Evolutionary conservation across 2,113 vertebrate genomes (phyloP), one percentile per base, ranked within the genome.

Genomic region (Xerus inauris): DNA sequence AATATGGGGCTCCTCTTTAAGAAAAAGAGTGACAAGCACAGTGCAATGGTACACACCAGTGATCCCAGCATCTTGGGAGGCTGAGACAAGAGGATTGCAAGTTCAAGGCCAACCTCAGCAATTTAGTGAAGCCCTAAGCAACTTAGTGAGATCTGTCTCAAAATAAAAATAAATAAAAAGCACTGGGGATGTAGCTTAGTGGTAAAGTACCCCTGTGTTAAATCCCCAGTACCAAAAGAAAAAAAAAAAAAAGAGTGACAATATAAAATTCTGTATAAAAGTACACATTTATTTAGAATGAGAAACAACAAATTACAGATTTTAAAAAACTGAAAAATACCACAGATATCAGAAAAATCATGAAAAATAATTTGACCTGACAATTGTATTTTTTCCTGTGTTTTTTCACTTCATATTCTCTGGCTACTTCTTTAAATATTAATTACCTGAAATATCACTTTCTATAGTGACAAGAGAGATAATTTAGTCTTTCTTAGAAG

Each of bases 371-470:
- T 35, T 80, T 69, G 62, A 17, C 28, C 9, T 82, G 49, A 84
- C 26, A 85, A 85, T 71, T 65, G 6, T 40, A 40, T 73, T 54
- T 88, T 71, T 72, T 85, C 54, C 1, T 65, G 4, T 40, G 47
- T 73, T 54, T 88, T 77, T 72, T 80, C 59, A 26, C 24, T 73
- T 19, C 75, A 80, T 51, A 65, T 5, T 45, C n/a, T 79, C 54
- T 89, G 57, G 65, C 45, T 30, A 35, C 32, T 57, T 87, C n/a
- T 79, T 54, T 79, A 89, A 72, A 11, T 65, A 65, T 54, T 32
- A 85, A 35, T 89, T 76, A 54, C 64, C 80, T 80, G 42, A 93
- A 89, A 72, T 88, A 77, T 67, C 20, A 76, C 38, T 54, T 77
- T n/a, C 38, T 86, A 59, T 20, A 35, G 35, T 64, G 32, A 86